Base-by-base conservation (phyloP, 1,140 invertebrate species). In the Hycleus cichorii region DNA sequence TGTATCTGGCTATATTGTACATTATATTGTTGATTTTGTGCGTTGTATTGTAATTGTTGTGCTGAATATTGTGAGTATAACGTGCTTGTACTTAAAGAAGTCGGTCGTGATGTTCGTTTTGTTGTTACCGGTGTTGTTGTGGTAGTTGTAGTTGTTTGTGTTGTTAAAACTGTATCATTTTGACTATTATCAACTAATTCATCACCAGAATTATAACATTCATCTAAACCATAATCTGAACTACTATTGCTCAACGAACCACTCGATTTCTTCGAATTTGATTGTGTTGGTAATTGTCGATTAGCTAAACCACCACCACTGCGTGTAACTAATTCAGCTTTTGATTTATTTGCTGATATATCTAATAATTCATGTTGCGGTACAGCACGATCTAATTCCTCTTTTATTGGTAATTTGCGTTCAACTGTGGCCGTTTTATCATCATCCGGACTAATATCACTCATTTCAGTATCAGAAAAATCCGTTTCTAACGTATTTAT, bases 361-460 rank as follows among this genome's bases (percentile, higher is more conserved):
- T 97, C 93, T 24, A 96, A 78, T 18, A 95, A 79, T 69, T 87
- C 85, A 65, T 91, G 88, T 65, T 81, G 82, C 26, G 92, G 91
- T 59, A 95, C 86, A 2, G 89, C 91, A 57, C 86, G 81, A 75
- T 93, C 90, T 60, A 93, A 76, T 73, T 92, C 90, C 67, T 92
- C 88, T 68, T 89, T 88, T 1, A 84, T 79, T 3, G 82, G 81
- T 45, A 86, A 70, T 75, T 88, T 87, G 51, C 86, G 76, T 71
- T 88, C 87, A 27, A 89, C 87, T 3, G 85, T 89, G 18, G 85
- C 84, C 8, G 84, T 87, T 71, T 87, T 88, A 45, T 87, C 85
- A 8, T 81, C 82, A 46, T 88, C 86, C 1, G 85, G 84, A 64
- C 84, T 86, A 3, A 83, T 72, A 70, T 86, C 85, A 0, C 84